phyloP scores from a whole-genome alignment of 2,797 vertebrate species.

The Arremon aurantiirostris region DNA sequence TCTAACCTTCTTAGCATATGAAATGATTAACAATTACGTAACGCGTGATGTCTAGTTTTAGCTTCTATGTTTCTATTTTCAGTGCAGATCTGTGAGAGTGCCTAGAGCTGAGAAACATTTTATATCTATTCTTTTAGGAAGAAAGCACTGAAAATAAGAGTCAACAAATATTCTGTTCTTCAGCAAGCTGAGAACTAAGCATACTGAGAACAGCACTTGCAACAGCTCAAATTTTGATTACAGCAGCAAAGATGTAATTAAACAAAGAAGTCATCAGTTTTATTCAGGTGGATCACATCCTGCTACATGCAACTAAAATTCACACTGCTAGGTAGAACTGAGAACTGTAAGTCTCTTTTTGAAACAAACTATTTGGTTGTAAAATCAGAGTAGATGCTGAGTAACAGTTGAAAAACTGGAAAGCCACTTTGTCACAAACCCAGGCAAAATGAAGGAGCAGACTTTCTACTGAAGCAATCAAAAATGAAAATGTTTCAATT shows the following conservation, averaged over 20 bases:
- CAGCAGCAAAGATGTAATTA: neutral
- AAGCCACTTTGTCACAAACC: neutral
- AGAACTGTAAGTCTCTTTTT: neutral
- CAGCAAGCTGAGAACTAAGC: neutral
- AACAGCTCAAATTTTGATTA: neutral
- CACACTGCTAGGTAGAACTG: neutral
- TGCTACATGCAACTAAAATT: neutral
- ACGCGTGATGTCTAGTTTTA: conserved; percentile 42
- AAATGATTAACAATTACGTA: conserved; percentile 61
- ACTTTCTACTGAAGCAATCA: neutral
- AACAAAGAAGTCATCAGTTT: neutral
- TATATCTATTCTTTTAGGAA: neutral
- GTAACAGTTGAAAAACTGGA: neutral
- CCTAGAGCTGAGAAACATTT: neutral
- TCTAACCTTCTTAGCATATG: conserved; percentile 33
- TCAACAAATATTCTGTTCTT: neutral
- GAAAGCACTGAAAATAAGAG: neutral
- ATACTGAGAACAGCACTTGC: neutral
- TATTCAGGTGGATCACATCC: neutral
- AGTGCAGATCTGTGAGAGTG: neutral
- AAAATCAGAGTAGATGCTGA: neutral
- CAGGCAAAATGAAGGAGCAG: neutral
- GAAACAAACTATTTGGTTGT: neutral
- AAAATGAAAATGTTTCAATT: neutral
- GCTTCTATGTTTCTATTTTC: conserved; percentile 35